Evolutionary conservation across 2,888 invertebrate genomes (phyloP).

Genomic region (Achlya flavicornis): DNA sequence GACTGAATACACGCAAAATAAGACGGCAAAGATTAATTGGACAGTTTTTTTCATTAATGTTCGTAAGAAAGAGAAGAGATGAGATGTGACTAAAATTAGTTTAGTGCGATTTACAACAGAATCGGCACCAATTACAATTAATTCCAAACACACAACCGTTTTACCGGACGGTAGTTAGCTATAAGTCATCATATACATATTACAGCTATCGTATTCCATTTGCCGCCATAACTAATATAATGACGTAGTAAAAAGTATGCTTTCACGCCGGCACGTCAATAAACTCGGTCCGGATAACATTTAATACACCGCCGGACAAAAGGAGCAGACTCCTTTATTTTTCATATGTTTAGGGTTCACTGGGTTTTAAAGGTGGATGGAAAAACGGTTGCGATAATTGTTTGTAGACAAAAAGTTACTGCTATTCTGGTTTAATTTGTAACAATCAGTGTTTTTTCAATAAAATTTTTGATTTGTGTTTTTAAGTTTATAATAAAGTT

Average conservation of each 20-base stretch:
- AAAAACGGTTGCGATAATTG: background rate
- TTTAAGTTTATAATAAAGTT: no score
- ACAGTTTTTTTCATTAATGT: no score
- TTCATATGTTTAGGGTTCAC: constrained; percentile 42
- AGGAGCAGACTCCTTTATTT: constrained; percentile 41
- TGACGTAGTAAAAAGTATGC: constrained; percentile 6
- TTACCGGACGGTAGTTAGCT: background rate
- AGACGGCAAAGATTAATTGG: no score
- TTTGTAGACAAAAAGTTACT: background rate
- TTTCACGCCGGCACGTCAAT: constrained; percentile 12
- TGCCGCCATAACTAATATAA: constrained; percentile 2
- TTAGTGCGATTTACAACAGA: no score
- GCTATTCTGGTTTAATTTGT: background rate
- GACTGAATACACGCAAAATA: no score
- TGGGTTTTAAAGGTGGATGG: constrained; percentile 17
- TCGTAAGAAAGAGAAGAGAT: no score
- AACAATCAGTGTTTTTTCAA: no score
- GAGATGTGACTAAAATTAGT: no score
- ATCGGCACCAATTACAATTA: background rate
- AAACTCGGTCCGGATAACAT: constrained; percentile 21
- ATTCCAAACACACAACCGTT: background rate
- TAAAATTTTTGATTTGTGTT: no score
- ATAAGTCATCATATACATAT: background rate
- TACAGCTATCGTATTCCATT: background rate
- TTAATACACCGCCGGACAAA: constrained; percentile 44